Conservation (phyloP, 2,888 invertebrate species). For the Oscheius myriophilus region DNA sequence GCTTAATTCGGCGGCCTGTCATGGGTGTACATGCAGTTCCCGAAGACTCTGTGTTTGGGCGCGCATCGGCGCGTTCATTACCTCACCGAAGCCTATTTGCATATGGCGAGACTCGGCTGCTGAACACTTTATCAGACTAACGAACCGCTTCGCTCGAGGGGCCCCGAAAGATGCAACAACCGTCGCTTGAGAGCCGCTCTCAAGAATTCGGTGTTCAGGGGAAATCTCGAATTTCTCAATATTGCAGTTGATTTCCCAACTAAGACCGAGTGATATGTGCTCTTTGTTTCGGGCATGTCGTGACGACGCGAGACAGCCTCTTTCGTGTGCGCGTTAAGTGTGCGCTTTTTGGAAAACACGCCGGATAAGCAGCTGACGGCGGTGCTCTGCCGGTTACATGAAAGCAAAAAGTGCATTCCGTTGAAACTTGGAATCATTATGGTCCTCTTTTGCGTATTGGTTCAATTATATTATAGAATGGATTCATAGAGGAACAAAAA, state of each 20-base stretch:
- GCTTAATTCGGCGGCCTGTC: too few relatives aligned
- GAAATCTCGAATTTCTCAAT: neutral
- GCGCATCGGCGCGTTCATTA: conserved; percentile 31
- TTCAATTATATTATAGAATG: too few relatives aligned
- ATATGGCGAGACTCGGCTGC: conserved; percentile 31
- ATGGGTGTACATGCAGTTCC: conserved; percentile 28
- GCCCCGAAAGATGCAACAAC: conserved; percentile 14
- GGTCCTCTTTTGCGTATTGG: too few relatives aligned
- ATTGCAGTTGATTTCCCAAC: neutral
- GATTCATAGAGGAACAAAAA: too few relatives aligned
- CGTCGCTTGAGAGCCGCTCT: too few relatives aligned
- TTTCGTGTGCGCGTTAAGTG: conserved; percentile 31
- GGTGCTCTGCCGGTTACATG: neutral
- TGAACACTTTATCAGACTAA: conserved; percentile 31
- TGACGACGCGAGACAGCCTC: conserved; percentile 22
- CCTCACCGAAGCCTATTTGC: conserved; percentile 30
- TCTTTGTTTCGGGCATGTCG: conserved; percentile 18
- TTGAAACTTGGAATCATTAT: too few relatives aligned
- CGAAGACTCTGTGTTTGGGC: conserved; percentile 24
- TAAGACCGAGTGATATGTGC: neutral
- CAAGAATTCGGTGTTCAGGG: too few relatives aligned
- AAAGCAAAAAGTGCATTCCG: neutral
- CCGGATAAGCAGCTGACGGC: conserved; percentile 24
- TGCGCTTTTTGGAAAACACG: conserved; percentile 28
- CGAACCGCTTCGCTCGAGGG: conserved; percentile 30